phyloP scores from a whole-genome alignment of 1,140 invertebrate species.

The Aphaenogaster floridana region DNA sequence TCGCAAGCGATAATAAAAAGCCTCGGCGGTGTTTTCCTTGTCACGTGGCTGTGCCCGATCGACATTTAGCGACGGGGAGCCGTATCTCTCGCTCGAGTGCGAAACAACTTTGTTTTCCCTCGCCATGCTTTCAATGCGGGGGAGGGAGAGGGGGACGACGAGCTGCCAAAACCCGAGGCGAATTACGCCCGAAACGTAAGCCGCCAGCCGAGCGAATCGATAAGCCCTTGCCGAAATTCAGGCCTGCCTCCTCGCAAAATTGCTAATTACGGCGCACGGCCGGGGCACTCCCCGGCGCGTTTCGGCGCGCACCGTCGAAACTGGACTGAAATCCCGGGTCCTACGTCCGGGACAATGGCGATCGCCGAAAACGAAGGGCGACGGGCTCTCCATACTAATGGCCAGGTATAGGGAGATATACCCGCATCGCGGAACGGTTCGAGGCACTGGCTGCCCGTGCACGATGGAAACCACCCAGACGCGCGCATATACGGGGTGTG shows the following conservation, averaged over 20 bases:
- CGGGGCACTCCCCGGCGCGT: conserved; percentile 27
- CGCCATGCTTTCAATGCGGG: background rate
- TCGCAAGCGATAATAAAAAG: background rate
- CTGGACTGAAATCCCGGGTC: conserved; percentile 3
- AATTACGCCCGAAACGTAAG: conserved; percentile 36
- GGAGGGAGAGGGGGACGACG: background rate
- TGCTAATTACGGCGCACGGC: conserved; percentile 47
- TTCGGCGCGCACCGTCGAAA: background rate
- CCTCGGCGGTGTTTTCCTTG: background rate
- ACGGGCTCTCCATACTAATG: conserved; percentile 42
- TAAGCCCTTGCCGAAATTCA: conserved; percentile 54
- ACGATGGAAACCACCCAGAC: conserved; percentile 30
- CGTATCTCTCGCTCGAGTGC: background rate
- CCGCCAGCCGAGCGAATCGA: conserved; percentile 45
- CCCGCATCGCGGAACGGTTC: conserved; percentile 39
- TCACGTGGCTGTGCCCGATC: background rate
- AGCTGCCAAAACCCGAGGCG: conserved; percentile 22
- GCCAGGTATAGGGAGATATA: conserved; percentile 51
- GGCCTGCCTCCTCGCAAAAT: conserved; percentile 50
- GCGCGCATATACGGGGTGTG: conserved; percentile 50
- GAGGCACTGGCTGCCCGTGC: background rate
- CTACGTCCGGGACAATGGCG: conserved; percentile 46
- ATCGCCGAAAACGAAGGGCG: conserved; percentile 51
- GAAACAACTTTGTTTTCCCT: background rate
- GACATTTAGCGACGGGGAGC: background rate